These are phyloP conservation scores for Mastomys coucha DNA, from an alignment of 2,113 vertebrate species.

Conservation along the genomic window DNA sequence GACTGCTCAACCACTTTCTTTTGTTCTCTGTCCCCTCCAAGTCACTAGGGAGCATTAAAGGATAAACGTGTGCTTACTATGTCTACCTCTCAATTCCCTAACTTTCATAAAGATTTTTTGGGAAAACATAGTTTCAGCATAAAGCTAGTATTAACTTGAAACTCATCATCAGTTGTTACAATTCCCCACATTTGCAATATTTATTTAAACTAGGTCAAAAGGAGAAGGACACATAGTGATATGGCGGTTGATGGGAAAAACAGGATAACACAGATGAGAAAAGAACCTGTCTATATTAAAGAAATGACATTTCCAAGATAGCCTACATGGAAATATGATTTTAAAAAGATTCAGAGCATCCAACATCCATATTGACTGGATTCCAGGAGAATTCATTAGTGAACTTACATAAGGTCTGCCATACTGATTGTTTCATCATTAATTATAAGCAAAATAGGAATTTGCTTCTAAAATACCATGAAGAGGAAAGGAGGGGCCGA, in stretches of 20 bases:
- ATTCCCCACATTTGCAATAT: slow-evolving; percentile 25
- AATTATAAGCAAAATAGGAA: slow-evolving; percentile 3
- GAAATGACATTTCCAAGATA: slow-evolving; percentile 16
- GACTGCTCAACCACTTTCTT: slow-evolving; percentile 3
- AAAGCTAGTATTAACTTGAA: slow-evolving; percentile 60
- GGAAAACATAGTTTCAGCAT: slow-evolving; percentile 5
- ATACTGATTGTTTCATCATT: background rate
- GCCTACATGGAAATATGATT: background rate
- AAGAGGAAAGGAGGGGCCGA: background rate
- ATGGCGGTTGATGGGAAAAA: slow-evolving; percentile 30
- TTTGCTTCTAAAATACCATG: background rate
- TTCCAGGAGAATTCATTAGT: background rate
- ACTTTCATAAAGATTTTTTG: slow-evolving; percentile 14
- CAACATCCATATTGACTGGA: background rate
- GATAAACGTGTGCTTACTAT: background rate
- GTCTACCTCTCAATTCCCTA: background rate
- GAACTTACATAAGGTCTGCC: background rate
- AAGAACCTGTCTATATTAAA: slow-evolving; percentile 34
- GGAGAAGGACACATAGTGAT: background rate
- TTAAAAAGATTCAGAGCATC: slow-evolving; percentile 30
- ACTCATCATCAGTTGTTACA: slow-evolving; percentile 22
- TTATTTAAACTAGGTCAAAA: slow-evolving; percentile 53
- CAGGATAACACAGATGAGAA: slow-evolving; percentile 10
- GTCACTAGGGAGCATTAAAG: background rate
- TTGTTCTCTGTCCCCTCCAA: background rate